Base-by-base conservation (phyloP, 2,888 invertebrate species). In the Drosophila phalerata region DNA sequence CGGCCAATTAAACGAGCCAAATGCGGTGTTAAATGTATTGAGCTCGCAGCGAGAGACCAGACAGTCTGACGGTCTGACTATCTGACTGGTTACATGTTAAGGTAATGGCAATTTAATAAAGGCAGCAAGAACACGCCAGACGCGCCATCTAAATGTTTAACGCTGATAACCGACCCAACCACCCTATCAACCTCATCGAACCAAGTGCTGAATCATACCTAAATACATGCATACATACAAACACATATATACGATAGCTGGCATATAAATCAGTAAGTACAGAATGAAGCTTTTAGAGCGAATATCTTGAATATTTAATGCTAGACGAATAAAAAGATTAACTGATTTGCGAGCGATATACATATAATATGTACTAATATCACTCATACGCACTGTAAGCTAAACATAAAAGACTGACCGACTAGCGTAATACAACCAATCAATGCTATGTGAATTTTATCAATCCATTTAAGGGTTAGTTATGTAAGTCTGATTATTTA, bases 321-420 rank as follows among this genome's bases (percentile, higher is more conserved):
- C 72, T 78, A 82, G 79, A 73, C 77, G 87, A 77, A 89, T 88
- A 85, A 79, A 85, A 77, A 81, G 81, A 90, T 90, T 90, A 88
- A 89, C 83, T 80, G 72, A 49, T 69, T 49, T 55, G 51, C 56
- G 32, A 61, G 37, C 28, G 38, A 11, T 37, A 28, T 38, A 19
- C 30, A 22, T 38, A 28, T 42, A 37, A 10, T 15, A 19, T 40
- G 15, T 2, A 42, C 47, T 28, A 34, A 53, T 32, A 63, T 69
- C 60, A 60, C 58, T 45, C 73, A 73, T 63, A 66, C 58, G 34
- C 19, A 6, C n/a, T 32, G 34, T 34, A 11, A 32, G 28, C 28
- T 15, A 15, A 25, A 28, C n/a, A 15, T 30, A 15, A 30, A 2
- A 4, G 10, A 5, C 11, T n/a, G 6, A 37, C n/a, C 6, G n/a